Evolutionary conservation across 2,888 invertebrate species (phyloP), one percentile per base, ranked within the genome.

Genomic region (Xylota segnis): DNA sequence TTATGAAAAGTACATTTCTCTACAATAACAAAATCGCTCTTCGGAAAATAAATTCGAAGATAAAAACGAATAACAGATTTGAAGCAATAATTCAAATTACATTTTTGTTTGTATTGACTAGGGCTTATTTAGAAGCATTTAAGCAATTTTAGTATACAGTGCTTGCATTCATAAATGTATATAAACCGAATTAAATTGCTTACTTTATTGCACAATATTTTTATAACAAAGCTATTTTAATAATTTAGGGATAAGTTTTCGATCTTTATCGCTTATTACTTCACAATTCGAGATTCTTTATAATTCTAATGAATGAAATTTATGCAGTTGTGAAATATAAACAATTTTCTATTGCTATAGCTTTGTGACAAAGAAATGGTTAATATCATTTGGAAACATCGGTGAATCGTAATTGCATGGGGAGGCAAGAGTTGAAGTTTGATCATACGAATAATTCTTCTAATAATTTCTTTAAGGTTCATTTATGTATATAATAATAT

Each of bases 261-360:
- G 2, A 34, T 54, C 23, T 40, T 70, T 70, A 14, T 70, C 32
- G 43, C 43, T 40, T 54, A 56, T 32, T 58, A 65, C 12, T 66
- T 77, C n/a, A 66, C 47, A 77, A 66, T 83, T 83, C 77, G 83
- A 83, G 77, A 83, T 83, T 83, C 83, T 76, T 61, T 70, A 58
- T 58, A 54, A 9, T 34, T 61, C 52, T 66, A 68, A 54, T 71
- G 70, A 61, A 75, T 79, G 23, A 47, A 52, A 59, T 74, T 56
- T 71, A 66, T 72, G 47, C 54, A 37, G 45, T 40, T 47, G 14
- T 14, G 40, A 63, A 58, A 52, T 12, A 14, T 9, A 23, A 7
- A 2, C 23, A 56, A 5, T 32, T 37, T 14, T 47, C 27, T 29
- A 47, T 40, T 43, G 29, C 4, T 40, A 52, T 43, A 63, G 27